Evolutionary conservation across 2,888 invertebrate genomes (phyloP), one percentile per base, ranked within the genome.

Genomic region (Andrena dorsata): DNA sequence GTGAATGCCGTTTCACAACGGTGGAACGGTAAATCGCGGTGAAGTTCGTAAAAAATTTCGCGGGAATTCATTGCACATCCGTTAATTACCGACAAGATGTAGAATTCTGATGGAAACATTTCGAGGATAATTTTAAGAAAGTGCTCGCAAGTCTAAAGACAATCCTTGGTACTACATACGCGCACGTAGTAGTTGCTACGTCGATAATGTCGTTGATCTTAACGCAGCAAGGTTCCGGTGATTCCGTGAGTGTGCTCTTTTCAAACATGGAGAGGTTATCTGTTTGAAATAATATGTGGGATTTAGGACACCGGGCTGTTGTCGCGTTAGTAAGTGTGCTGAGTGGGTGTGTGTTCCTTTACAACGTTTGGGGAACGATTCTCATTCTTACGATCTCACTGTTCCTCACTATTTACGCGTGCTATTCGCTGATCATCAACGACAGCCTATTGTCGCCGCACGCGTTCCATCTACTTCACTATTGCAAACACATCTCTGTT

Each of bases 241-340:
- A 83, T 77, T 88, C 84, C 84, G 90, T 91, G 91, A 90, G 89
- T 90, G 89, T 91, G 91, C 90, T 91, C 88, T 92, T 92, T 92
- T 91, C 88, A 91, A 92, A 91, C 86, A 93, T 93, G 93, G 92
- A 88, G 92, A 92, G 92, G 91, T 92, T 93, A 92, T 71, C 86
- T 85, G 88, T 88, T 91, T 93, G 90, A 93, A 91, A 88, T 92
- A 93, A 92, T 93, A 93, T 93, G 93, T 93, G 93, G 93, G 88
- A 93, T 87, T 87, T 92, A 91, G 90, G 89, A 86, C 92, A 90
- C 79, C 92, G 92, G 76, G 90, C 88, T 86, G 80, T 91, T 84
- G 71, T 92, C 80, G 88, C 92, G 85, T 89, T 92, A 88, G 83
- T 91, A 88, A 92, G 90, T 89, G 89, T 90, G 78, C 80, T 92